A percentile compares a stretch with the other conserved stretches of the same genome.
Evolutionary conservation across 2,113 vertebrate genomes (phyloP).

Genomic region (Rana temporaria): DNA sequence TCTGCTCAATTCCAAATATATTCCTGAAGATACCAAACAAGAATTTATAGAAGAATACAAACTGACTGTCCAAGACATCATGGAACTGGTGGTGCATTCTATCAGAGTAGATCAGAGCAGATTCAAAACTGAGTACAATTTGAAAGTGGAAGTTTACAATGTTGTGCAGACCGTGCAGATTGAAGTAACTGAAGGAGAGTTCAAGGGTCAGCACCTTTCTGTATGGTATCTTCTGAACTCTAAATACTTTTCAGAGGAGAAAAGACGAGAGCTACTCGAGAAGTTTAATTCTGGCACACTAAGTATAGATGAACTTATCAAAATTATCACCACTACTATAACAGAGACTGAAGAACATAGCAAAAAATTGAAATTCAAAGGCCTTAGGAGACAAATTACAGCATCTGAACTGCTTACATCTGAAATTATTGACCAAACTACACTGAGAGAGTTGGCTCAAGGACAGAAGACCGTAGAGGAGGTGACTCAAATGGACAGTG

Average conservation of each 20-base stretch:
- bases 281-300: constrained; percentile 67
- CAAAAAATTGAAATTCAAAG: constrained; percentile 78
- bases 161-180: constrained; percentile 23
- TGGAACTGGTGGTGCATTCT: background rate
- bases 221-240: constrained; percentile 54
- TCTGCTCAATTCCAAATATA: constrained; percentile 56
- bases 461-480: constrained; percentile 64
- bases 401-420: constrained; percentile 64
- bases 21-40: constrained; percentile 44
- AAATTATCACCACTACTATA: constrained; percentile 62
- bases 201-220: constrained; percentile 37
- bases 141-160: constrained; percentile 38
- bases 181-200: constrained; percentile 50
- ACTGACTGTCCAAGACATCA: constrained; percentile 55
- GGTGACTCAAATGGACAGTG: constrained; percentile 66
- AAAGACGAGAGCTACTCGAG: constrained; percentile 69
- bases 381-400: constrained; percentile 77
- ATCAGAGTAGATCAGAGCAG: background rate
- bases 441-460: constrained; percentile 60
- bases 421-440: constrained; percentile 75
- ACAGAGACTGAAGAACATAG: constrained; percentile 60
- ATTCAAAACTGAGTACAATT: constrained; percentile 47
- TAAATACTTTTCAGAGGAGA: constrained; percentile 51
- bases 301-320: constrained; percentile 69
- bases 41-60: constrained; percentile 67